phyloP scores from a whole-genome alignment of 2,888 invertebrate species.

The Rotaria macrura region DNA sequence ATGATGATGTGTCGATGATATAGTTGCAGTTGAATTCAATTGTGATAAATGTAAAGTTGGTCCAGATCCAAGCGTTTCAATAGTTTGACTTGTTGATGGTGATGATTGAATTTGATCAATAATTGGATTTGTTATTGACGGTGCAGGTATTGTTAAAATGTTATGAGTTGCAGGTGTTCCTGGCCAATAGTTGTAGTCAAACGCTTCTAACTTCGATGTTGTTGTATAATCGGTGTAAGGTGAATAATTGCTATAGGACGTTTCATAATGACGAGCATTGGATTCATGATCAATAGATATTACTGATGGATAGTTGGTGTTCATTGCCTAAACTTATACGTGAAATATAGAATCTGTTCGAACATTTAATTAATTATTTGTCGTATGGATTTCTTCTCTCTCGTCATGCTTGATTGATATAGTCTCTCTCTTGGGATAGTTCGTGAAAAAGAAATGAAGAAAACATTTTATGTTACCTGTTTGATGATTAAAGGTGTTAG shows the following conservation, averaged over 20 bases:
- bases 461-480: not conserved
- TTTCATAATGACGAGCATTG: not conserved
- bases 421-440: not conserved
- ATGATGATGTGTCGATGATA: not conserved
- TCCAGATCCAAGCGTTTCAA: not conserved
- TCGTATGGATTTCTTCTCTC: not conserved
- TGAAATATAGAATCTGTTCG: not conserved
- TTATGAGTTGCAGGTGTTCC: not conserved
- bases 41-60: not conserved
- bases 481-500: conserved; percentile 6
- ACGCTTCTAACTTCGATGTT: not conserved
- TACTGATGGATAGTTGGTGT: not conserved
- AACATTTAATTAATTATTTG: not conserved
- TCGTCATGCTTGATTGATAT: not conserved
- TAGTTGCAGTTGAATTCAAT: not conserved
- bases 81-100: not conserved
- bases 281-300: not conserved
- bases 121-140: not conserved
- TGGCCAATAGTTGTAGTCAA: not conserved
- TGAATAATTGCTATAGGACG: not conserved
- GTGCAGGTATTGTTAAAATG: not conserved
- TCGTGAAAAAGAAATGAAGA: not conserved
- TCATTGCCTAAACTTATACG: not conserved
- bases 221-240: not conserved
- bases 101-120: not conserved